Evolutionary conservation across 2,888 invertebrate species (phyloP), one percentile per base, ranked within the genome.

Genomic region (Ecliptopera silaceata): DNA sequence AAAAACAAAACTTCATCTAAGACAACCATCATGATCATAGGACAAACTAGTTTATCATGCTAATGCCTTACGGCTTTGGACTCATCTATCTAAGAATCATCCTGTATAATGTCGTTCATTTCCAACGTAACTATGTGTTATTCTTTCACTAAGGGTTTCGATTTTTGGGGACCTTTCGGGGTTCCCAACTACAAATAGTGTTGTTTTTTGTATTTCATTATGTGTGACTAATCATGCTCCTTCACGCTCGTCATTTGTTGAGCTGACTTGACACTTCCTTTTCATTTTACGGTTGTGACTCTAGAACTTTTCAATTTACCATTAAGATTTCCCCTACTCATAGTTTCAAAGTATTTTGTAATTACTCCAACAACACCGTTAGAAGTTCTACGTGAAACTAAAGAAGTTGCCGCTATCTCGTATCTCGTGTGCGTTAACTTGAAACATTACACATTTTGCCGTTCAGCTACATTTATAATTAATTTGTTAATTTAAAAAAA

Each of bases 181-280:
- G 58, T 63, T 61, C 63, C 54, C 36, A 26, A 6, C 13, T 62
- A 58, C 65, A 68, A 76, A 74, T 73, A 73, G 67, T 62, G 64
- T 49, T 50, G 55, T 54, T 64, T 69, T 72, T 76, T 77, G 67
- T 67, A 66, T 60, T 59, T 56, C 63, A 58, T 69, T 36, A 15
- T 36, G 36, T 26, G 32, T 32, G 41, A 54, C 54, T 54, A 47
- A 47, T 47, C 34, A 46, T 77, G 81, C 77, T 77, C 75, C 74
- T 85, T 85, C 85, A 83, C 75, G 79, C 74, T 79, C 71, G 62
- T 82, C 79, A 80, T 86, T 85, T 81, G 77, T 82, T 68, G 66
- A 65, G 72, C 76, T 84, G 82, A 82, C 80, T 81, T 79, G 80
- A 76, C 84, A 82, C 69, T 77, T 81, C 63, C 52, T 60, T 69